phyloP scores from a whole-genome alignment of 2,113 vertebrate species.

The Sakesphorus luctuosus region DNA sequence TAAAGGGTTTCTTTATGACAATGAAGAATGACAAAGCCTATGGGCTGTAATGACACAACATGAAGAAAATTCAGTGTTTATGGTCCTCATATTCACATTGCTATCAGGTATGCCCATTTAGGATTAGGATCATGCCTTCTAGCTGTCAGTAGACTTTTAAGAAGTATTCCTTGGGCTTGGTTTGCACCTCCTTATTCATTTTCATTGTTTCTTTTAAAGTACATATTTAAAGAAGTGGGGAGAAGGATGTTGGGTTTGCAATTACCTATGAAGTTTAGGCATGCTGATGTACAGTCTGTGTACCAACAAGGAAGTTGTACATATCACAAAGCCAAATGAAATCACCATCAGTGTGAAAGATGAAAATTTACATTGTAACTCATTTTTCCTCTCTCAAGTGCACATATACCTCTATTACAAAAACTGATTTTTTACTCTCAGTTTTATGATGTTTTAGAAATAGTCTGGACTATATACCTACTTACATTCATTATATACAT shows the following conservation, averaged over 20 bases:
- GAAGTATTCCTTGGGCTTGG: background rate
- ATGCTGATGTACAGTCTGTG: background rate
- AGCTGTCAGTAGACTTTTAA: background rate
- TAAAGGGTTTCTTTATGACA: background rate
- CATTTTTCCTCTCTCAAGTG: background rate
- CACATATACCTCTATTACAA: background rate
- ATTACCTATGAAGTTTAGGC: background rate
- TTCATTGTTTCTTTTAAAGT: background rate
- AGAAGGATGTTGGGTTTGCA: background rate
- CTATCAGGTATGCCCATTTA: background rate
- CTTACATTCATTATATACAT: background rate
- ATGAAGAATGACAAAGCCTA: background rate
- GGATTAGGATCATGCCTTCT: background rate
- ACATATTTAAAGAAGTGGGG: background rate
- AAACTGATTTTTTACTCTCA: background rate
- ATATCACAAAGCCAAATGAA: background rate
- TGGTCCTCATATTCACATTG: background rate
- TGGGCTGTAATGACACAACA: fast-evolving
- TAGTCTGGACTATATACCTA: background rate
- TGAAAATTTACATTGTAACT: background rate
- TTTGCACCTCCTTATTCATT: background rate
- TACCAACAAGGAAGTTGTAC: background rate
- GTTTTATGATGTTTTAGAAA: background rate
- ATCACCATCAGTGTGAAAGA: background rate
- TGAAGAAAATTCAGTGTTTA: background rate